Evolutionary conservation across 2,113 vertebrate genomes (phyloP).

Genomic region (Gracilinanus agilis): DNA sequence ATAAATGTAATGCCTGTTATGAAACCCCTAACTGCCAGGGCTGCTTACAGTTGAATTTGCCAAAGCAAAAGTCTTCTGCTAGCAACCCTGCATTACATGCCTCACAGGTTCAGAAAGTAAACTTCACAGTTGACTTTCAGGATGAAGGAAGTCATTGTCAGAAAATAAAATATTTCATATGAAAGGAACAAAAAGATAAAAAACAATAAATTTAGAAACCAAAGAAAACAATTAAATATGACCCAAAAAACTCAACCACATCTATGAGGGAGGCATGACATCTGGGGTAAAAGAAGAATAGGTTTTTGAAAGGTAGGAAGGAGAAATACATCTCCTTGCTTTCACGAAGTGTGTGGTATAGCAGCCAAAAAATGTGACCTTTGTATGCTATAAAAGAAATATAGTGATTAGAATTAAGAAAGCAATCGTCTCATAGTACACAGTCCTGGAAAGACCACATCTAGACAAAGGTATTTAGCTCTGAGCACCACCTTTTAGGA

Average conservation of each 20-base stretch:
- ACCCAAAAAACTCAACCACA: background rate
- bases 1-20: background rate
- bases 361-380: no score
- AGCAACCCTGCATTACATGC: no score
- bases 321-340: background rate
- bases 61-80: no score
- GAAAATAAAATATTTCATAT: background rate
- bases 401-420: background rate
- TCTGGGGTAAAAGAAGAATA: background rate
- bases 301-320: background rate
- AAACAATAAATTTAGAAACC: background rate
- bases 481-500: background rate
- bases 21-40: no score
- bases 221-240: background rate
- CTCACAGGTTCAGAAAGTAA: background rate
- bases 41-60: no score
- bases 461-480: background rate
- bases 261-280: background rate
- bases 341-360: background rate
- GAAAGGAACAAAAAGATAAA: background rate
- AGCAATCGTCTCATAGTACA: background rate
- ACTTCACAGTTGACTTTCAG: background rate
- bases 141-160: background rate
- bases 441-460: background rate
- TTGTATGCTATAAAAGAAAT: background rate